Conservation (phyloP, 2,797 vertebrate species). For the Kryptolebias ocellatus region DNA sequence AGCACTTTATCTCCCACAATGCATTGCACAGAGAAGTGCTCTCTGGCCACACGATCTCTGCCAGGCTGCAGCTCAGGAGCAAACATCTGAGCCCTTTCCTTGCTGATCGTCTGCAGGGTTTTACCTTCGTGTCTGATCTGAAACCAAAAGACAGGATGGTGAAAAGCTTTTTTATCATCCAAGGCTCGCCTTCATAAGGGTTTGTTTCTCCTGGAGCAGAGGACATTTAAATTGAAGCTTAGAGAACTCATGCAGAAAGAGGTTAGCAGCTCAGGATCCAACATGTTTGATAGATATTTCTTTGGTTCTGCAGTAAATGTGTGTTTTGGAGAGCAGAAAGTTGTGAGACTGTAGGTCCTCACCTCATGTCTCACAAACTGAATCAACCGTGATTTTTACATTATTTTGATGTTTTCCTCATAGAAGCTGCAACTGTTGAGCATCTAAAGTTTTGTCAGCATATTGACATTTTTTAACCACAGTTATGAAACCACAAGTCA, state of each 20-base stretch:
- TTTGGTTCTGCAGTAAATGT: conserved; percentile 22
- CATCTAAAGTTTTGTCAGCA: conserved; percentile 29
- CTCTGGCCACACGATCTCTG: conserved; percentile 66
- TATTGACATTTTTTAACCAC: conserved; percentile 21
- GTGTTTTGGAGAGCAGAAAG: conserved; percentile 10
- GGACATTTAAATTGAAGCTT: conserved; percentile 38
- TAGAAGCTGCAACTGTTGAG: conserved; percentile 27
- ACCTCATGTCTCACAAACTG: conserved; percentile 24
- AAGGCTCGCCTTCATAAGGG: conserved; percentile 52
- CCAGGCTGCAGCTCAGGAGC: conserved; percentile 58
- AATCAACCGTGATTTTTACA: conserved; percentile 23
- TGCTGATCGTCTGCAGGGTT: conserved; percentile 55
- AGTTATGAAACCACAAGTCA: conserved; percentile 39
- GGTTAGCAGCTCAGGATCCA: conserved; percentile 2
- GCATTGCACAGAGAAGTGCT: conserved; percentile 57
- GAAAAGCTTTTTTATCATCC: conserved; percentile 19
- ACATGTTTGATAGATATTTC: conserved; percentile 21
- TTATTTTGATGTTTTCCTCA: conserved; percentile 34
- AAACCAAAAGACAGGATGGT: conserved; percentile 15
- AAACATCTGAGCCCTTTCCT: conserved; percentile 71
- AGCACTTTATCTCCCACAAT: conserved; percentile 51
- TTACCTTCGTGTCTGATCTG: conserved; percentile 65
- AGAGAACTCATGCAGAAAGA: background rate
- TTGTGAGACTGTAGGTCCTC: conserved; percentile 5
- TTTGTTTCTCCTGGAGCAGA: conserved; percentile 42